Conservation (phyloP, 1,140 invertebrate species). For the Pseudomyrmex concolor region DNA sequence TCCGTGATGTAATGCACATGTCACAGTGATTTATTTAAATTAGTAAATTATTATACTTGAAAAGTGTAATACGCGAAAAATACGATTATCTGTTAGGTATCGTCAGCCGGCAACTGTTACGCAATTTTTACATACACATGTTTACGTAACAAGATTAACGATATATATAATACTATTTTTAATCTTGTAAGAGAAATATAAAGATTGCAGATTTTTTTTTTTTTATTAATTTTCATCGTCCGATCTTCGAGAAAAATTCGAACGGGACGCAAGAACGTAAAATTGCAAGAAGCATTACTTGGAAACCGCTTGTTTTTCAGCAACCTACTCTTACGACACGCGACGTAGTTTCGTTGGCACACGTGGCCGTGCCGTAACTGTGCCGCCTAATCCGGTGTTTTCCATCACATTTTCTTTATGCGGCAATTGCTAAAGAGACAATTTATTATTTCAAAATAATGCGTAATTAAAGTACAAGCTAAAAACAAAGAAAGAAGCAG, state of each 20-base stretch:
- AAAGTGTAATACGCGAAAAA: not conserved
- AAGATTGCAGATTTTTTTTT: not conserved
- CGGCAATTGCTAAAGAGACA: not conserved
- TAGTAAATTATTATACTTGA: not conserved
- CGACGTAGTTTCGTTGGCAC: slow-evolving; percentile 6
- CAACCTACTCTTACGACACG: slow-evolving; percentile 23
- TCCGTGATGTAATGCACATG: not conserved
- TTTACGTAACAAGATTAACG: not conserved
- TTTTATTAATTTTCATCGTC: too few species aligned
- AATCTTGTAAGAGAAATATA: not conserved
- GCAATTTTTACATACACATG: not conserved
- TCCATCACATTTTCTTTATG: not conserved
- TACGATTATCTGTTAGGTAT: not conserved
- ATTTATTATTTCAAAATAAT: not conserved
- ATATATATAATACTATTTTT: not conserved
- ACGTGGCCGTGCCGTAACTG: slow-evolving; percentile 15
- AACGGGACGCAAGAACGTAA: not conserved
- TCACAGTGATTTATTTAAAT: not conserved
- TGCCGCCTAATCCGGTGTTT: not conserved
- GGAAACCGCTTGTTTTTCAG: slow-evolving; percentile 14
- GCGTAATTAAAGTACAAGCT: too few species aligned
- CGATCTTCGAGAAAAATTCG: not conserved
- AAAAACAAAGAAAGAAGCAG: too few species aligned
- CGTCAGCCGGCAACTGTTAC: not conserved
- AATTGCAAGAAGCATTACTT: not conserved